phyloP scores from a whole-genome alignment of 2,888 invertebrate genomes.

The Sisyra nigra region DNA sequence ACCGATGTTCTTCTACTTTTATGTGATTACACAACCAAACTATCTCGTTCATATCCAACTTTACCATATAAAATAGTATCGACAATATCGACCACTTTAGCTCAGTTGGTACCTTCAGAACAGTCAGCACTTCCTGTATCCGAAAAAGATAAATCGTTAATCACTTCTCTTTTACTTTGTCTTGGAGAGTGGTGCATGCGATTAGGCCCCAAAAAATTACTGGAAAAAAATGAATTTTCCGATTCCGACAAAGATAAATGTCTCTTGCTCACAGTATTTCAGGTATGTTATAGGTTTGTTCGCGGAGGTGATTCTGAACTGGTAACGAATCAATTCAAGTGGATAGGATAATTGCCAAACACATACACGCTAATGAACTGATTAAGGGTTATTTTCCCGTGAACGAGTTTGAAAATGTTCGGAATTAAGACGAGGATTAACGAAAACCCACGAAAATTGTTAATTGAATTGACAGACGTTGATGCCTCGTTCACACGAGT shows the following conservation, averaged over 20 bases:
- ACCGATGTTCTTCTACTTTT: conserved; percentile 65
- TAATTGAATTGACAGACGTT: too few relatives aligned
- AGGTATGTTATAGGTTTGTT: too few relatives aligned
- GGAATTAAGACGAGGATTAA: too few relatives aligned
- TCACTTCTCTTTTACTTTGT: conserved; percentile 71
- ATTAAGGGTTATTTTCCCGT: too few relatives aligned
- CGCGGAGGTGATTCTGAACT: too few relatives aligned
- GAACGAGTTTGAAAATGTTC: too few relatives aligned
- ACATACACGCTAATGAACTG: too few relatives aligned
- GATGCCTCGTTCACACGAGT: too few relatives aligned
- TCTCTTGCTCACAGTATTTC: conserved; percentile 52
- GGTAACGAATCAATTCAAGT: too few relatives aligned
- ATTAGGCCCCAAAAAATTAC: conserved; percentile 48
- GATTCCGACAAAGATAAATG: conserved; percentile 30
- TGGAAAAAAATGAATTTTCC: conserved; percentile 32
- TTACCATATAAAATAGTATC: conserved; percentile 36
- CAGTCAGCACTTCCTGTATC: conserved; percentile 21
- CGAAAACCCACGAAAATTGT: too few relatives aligned
- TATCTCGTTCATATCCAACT: conserved; percentile 57
- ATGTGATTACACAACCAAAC: conserved; percentile 59
- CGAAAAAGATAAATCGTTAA: conserved; percentile 51
- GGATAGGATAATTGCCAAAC: too few relatives aligned
- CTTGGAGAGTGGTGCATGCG: conserved; percentile 90
- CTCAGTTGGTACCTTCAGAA: conserved; percentile 26
- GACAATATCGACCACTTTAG: conserved; percentile 35